Evolutionary conservation across 2,888 invertebrate genomes (phyloP), one percentile per base, ranked within the genome.

Genomic region (Petrolisthes manimaculis): DNA sequence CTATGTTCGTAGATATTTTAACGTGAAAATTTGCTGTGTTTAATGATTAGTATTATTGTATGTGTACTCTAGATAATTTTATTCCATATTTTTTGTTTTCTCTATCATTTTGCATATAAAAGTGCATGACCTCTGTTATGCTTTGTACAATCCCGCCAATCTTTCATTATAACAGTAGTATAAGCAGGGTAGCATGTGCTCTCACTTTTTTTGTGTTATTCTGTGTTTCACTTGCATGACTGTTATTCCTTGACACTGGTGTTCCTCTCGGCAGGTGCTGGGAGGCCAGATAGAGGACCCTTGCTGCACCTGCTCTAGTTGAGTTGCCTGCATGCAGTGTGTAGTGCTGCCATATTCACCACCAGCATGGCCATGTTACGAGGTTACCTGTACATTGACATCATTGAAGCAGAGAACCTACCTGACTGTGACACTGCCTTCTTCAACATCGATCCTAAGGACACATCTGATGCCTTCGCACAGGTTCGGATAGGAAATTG

Each of bases 341-440:
- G 18, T 71, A n/a, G 71, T n/a, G 71, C 21, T n/a, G 61, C 61
- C 37, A 67, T 24, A 55, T 21, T 61, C 55, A 55, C 74, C 83
- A 24, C 74, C 74, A 83, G 24, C 74, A 91, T 91, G 91, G 86
- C 83, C 18, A 88, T 91, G 80, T 86, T 91, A 67, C 86, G 90
- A 67, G 91, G 91, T 14, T 89, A 79, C 71, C 89, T 91, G 37
- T 90, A 90, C 74, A 82, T 90, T 5, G 84, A 90, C 24, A 56
- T 91, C 12, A 90, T 90, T 78, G 90, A 89, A 69, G 91, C 91
- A 14, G 86, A 88, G 53, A 88, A 90, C 69, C 78, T 91, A 55
- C 91, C 91, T 14, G 91, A 91, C 61, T 90, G 89, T 80, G 91
- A 91, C 83, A 91, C 90, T 18, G 88, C 90, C 5, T 90, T 91